Conservation (phyloP, 2,797 vertebrate genomes). For the Sarcoramphus papa region DNA sequence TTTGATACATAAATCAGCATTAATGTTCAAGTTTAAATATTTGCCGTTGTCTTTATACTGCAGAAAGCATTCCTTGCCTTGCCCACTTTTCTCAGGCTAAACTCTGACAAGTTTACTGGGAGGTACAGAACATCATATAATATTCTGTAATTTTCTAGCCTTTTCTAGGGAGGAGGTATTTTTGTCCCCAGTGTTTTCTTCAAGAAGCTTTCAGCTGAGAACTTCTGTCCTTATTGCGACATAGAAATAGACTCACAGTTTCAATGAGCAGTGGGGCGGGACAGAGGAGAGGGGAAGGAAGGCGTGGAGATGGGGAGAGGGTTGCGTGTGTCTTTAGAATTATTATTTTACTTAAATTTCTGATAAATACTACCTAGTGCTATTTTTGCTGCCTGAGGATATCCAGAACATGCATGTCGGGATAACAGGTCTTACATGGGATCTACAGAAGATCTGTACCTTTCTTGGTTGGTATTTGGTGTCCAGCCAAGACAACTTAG, state of each 20-base stretch:
- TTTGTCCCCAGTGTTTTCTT: neutral
- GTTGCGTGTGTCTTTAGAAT: neutral
- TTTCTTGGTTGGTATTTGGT: neutral
- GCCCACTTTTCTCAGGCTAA: neutral
- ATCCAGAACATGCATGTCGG: fast-evolving
- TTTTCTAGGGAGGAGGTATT: neutral
- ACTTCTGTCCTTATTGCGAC: neutral
- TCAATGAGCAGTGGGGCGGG: neutral
- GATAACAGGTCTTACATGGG: neutral
- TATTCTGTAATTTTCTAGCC: neutral
- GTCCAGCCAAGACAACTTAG: neutral
- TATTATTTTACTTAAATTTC: neutral
- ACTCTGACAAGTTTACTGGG: neutral
- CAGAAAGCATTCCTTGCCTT: neutral
- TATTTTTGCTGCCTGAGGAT: neutral
- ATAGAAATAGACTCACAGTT: neutral
- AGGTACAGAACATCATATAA: neutral
- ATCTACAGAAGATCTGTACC: neutral
- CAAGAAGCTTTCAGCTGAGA: neutral
- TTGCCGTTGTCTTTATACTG: neutral
- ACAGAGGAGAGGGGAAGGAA: neutral
- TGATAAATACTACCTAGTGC: neutral
- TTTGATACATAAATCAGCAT: neutral
- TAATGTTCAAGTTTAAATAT: neutral
- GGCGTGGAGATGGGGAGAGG: fast-evolving